phyloP scores from a whole-genome alignment of 2,888 invertebrate species.

The Drosophila borealis region DNA sequence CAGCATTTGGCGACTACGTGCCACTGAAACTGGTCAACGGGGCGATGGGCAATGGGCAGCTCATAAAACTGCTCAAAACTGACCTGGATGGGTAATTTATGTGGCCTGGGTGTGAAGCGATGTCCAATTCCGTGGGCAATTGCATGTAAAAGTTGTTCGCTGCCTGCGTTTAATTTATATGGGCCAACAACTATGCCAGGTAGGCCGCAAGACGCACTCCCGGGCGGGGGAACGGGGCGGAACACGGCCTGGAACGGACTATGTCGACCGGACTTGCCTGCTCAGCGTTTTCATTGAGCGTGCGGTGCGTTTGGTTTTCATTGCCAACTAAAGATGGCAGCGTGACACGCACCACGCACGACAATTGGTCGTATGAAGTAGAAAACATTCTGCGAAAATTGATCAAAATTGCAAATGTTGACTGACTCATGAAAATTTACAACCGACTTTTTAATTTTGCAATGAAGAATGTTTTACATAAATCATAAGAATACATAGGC shows the following conservation, averaged over 20 bases:
- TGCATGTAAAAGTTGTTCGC: conserved; percentile 75
- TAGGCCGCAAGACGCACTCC: conserved; percentile 41
- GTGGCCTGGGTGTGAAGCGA: conserved; percentile 70
- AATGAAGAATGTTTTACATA: too few relatives aligned
- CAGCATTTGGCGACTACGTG: conserved; percentile 69
- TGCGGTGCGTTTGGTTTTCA: conserved; percentile 45
- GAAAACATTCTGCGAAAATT: too few relatives aligned
- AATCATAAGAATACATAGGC: too few relatives aligned
- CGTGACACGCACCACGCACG: conserved; percentile 31
- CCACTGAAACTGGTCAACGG: conserved; percentile 26
- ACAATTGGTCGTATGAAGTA: neutral
- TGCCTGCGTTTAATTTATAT: conserved; percentile 76
- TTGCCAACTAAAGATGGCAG: conserved; percentile 30
- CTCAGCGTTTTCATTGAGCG: conserved; percentile 71
- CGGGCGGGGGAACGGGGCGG: neutral
- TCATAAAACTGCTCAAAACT: conserved; percentile 70
- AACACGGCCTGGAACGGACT: conserved; percentile 1
- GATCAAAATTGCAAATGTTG: too few relatives aligned
- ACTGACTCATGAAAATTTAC: too few relatives aligned
- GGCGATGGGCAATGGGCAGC: conserved; percentile 39
- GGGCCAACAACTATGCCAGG: conserved; percentile 62
- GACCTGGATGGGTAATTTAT: conserved; percentile 76
- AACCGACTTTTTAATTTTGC: too few relatives aligned
- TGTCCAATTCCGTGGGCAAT: conserved; percentile 67
- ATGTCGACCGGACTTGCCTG: conserved; percentile 42